Percentiles rank a stretch among this genome's conserved stretches.
Conservation (phyloP, 2,113 vertebrate species). For the Macaca fascicularis region T2T-MFA8v1.1 NC_088378.1:160886501-160887000, state of each 20-base stretch:
- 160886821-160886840: neutral
- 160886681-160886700: constrained; percentile 65
- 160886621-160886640: neutral
- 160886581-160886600: constrained; percentile 62
- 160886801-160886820: neutral
- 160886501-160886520: neutral
- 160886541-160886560: constrained; percentile 65
- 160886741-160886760: neutral
- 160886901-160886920: neutral
- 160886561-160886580: constrained; percentile 70
- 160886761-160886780: neutral
- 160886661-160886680: constrained; percentile 59
- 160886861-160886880: neutral
- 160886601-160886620: constrained; percentile 60
- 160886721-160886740: neutral
- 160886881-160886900: neutral
- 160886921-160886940: neutral
- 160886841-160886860: neutral
- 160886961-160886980: neutral
- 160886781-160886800: neutral
- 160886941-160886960: neutral
- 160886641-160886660: constrained; percentile 65
- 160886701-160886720: neutral
- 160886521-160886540: constrained; percentile 56
- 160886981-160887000: neutral